Evolutionary conservation across 2,797 vertebrate species (phyloP).

Genomic region (Hyperoplus lanceolatus): DNA sequence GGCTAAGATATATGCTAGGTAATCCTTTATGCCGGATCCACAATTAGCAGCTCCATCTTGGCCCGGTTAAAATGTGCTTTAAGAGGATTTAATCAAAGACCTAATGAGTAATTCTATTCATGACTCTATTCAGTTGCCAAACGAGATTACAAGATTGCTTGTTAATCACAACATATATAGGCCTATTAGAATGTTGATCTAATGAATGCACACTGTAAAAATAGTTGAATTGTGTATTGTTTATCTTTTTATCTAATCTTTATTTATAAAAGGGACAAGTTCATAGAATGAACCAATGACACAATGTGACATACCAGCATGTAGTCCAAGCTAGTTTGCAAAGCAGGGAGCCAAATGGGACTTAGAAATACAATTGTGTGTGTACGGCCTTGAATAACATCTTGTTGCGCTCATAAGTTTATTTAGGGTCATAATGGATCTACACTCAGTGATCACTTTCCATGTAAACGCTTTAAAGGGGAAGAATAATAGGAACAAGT

Average conservation of each 20-base stretch:
- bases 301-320: background rate
- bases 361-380: background rate
- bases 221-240: background rate
- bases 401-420: too few relatives aligned
- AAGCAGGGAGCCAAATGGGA: background rate
- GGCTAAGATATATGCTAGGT: background rate
- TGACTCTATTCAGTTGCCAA: background rate
- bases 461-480: too few relatives aligned
- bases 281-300: background rate
- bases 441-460: background rate
- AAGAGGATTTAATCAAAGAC: constrained; percentile 46
- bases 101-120: constrained; percentile 1
- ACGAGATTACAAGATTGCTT: background rate
- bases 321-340: background rate
- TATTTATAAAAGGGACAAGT: too few relatives aligned
- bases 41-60: constrained; percentile 7
- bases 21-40: constrained; percentile 3
- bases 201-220: background rate
- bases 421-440: background rate
- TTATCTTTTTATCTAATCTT: background rate
- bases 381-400: background rate
- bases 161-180: background rate
- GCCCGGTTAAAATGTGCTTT: constrained; percentile 2
- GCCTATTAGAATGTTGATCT: too few relatives aligned
- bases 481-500: too few relatives aligned